phyloP scores from a whole-genome alignment of 2,888 invertebrate species.

The Idaea straminata region DNA sequence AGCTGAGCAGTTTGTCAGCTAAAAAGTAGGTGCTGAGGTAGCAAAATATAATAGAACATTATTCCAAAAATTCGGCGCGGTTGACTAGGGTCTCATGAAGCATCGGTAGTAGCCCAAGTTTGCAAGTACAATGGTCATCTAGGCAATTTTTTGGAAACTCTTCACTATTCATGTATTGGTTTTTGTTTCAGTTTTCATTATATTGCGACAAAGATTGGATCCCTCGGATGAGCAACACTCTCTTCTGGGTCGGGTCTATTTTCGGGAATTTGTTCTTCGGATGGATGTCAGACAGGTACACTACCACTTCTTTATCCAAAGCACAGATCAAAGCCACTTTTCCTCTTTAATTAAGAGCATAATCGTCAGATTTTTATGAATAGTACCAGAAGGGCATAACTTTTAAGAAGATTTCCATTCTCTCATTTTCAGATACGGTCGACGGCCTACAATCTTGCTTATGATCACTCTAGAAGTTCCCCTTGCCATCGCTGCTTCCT shows the following conservation, averaged over 20 bases:
- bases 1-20: too few species aligned
- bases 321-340: too few species aligned
- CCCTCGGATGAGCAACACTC: constrained; percentile 82
- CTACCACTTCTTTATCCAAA: background rate
- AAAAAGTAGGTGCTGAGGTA: too few species aligned
- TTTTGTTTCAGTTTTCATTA: constrained; percentile 76
- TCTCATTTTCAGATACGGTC: constrained; percentile 77
- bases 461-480: constrained; percentile 82
- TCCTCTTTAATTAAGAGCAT: too few species aligned
- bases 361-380: too few species aligned
- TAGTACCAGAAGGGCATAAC: too few species aligned
- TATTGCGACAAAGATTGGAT: constrained; percentile 83
- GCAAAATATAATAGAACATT: background rate
- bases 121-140: too few species aligned
- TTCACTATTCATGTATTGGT: background rate
- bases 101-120: background rate
- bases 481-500: constrained; percentile 81
- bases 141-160: background rate
- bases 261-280: constrained; percentile 84
- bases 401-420: background rate
- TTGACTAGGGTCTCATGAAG: background rate
- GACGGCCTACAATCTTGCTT: constrained; percentile 81
- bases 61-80: background rate
- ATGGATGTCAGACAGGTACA: constrained; percentile 83
- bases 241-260: constrained; percentile 85